These are phyloP conservation scores for Passerculus sandwichensis DNA, from an alignment of 2,797 vertebrate species.

Conservation along the genomic window DNA sequence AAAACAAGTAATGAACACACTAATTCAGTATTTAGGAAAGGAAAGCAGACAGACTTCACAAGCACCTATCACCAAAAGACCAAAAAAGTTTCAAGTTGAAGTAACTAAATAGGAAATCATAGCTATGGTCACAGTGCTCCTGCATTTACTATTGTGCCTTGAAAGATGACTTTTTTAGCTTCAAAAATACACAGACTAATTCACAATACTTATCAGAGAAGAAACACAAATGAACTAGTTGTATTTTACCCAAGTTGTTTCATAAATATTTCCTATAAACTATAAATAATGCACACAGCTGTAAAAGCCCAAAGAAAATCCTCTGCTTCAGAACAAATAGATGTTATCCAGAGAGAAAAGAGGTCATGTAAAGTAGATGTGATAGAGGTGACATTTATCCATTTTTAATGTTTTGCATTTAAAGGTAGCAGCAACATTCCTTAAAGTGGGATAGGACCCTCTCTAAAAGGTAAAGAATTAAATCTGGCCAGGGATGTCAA, in stretches of 20 bases:
- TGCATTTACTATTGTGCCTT: neutral
- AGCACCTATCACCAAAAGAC: fast-evolving
- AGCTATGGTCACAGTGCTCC: neutral
- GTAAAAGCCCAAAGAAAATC: neutral
- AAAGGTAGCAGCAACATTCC: neutral
- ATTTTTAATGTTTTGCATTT: neutral
- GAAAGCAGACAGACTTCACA: neutral
- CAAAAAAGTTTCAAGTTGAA: neutral
- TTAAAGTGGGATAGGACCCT: neutral
- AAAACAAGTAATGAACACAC: neutral
- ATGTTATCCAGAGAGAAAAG: neutral
- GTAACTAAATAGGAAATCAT: neutral
- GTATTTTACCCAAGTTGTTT: neutral
- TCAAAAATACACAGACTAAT: neutral
- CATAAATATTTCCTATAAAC: neutral
- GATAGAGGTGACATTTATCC: neutral
- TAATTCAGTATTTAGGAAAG: neutral
- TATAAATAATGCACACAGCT: neutral
- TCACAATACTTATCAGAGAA: neutral
- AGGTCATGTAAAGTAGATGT: neutral
- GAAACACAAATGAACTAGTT: neutral
- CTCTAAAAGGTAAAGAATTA: neutral
- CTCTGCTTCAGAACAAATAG: neutral
- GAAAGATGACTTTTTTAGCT: neutral
- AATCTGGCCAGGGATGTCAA: neutral